Base-by-base conservation (phyloP, 2,113 vertebrate genomes). In the Picathartes gymnocephalus region DNA sequence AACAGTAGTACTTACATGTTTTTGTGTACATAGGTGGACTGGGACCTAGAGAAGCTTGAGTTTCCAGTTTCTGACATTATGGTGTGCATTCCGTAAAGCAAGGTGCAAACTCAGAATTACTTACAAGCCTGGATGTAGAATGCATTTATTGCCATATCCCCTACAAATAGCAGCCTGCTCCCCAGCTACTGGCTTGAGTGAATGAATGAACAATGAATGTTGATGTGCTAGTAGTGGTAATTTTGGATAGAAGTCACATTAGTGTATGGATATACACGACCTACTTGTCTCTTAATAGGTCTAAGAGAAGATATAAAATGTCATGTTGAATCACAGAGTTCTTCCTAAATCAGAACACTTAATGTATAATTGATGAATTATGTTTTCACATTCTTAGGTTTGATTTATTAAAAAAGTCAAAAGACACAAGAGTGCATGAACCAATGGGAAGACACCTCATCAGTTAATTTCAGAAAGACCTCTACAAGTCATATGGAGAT, bases 181-280 rank as follows among this genome's bases (percentile, higher is more conserved):
- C 66, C 27, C 82, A 74, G 0, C 25, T 56, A 12, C 44, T 60
- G 53, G 62, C 53, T 48, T 10, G 60, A 66, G 56, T 53, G 51
- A 60, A 53, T 51, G 65, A 58, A 65, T 11, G n/a, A 31, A 69
- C 7, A 5, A 68, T 2, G 3, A 42, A 33, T 31, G n/a, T 3
- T 60, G 23, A 11, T 3, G 1, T 18, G 30, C 48, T 42, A 60
- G 17, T 11, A 51, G 50, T 0, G 0, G 56, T 35, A 24, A 48
- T 68, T 71, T 51, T 39, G 30, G 22, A 70, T 78, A 40, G 45
- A 87, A 91, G 64, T 71, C 54, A 42, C 35, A 31, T 45, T 22
- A 69, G 10, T 16, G 15, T 45, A 72, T 21, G 25, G 45, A 39
- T 60, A 60, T 47, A 53, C 31, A 70, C 69, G 45, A 40, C 28